phyloP scores from a whole-genome alignment of 1,140 invertebrate species.

The Epicauta chinensis region DNA sequence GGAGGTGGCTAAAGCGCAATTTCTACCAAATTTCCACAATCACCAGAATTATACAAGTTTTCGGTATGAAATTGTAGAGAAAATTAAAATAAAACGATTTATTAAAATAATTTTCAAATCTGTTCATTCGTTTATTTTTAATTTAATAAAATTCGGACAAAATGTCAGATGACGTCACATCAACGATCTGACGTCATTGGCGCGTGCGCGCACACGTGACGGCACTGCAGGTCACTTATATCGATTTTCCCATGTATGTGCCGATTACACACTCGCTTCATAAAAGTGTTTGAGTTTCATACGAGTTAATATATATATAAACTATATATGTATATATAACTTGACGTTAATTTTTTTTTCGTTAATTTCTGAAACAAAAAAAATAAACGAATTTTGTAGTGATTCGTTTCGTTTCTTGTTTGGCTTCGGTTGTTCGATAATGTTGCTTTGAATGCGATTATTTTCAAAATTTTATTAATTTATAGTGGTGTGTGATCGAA shows the following conservation, averaged over 20 bases:
- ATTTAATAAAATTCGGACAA: conserved; percentile 21
- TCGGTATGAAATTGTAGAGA: conserved; percentile 2
- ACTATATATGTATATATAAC: no score
- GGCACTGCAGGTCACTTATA: conserved; percentile 56
- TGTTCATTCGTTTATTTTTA: conserved; percentile 6
- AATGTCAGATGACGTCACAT: conserved; percentile 28
- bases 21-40: neutral
- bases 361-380: neutral
- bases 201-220: conserved; percentile 40
- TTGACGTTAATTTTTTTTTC: no score
- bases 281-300: conserved; percentile 4
- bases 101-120: conserved; percentile 12
- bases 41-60: neutral
- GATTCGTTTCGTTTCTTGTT: conserved; percentile 60
- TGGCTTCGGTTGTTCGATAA: conserved; percentile 63
- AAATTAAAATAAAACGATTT: conserved; percentile 22
- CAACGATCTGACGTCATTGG: conserved; percentile 33
- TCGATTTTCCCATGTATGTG: conserved; percentile 46
- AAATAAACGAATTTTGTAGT: neutral
- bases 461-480: conserved; percentile 48
- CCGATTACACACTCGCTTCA: conserved; percentile 4
- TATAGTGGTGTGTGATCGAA: conserved; percentile 54
- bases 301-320: no score
- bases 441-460: conserved; percentile 66
- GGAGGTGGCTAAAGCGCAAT: conserved; percentile 9